phyloP scores from a whole-genome alignment of 2,888 invertebrate species.

The Zygogramma bicolorata region DNA sequence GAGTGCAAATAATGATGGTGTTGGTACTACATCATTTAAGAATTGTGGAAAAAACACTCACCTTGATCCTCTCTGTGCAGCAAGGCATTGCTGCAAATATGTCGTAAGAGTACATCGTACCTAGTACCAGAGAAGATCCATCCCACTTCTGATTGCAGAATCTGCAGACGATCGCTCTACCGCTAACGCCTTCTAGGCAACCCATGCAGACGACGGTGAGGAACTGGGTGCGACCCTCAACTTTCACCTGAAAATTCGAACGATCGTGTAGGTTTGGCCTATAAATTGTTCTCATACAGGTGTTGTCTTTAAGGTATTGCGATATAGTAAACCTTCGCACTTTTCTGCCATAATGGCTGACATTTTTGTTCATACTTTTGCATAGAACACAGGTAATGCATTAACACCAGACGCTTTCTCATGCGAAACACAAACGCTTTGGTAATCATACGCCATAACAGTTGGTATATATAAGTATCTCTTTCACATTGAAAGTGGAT shows the following conservation, averaged over 20 bases:
- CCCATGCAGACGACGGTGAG: conserved; percentile 95
- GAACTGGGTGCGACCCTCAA: conserved; percentile 90
- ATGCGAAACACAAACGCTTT: no score
- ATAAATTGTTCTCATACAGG: no score
- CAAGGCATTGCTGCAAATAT: conserved; percentile 98
- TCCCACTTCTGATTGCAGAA: conserved; percentile 92
- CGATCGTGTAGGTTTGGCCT: not conserved
- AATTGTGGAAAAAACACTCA: conserved; percentile 63
- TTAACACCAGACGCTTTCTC: no score
- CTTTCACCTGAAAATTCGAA: conserved; percentile 79
- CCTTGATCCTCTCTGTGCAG: conserved; percentile 92
- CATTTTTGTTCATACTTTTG: no score
- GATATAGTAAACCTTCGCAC: no score
- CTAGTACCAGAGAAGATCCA: conserved; percentile 92
- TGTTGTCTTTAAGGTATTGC: no score
- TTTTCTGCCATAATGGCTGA: no score
- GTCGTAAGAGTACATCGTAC: conserved; percentile 98
- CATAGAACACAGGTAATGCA: no score
- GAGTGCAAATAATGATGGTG: no score
- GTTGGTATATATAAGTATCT: no score
- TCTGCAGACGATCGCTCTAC: conserved; percentile 83
- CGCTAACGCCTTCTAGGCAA: conserved; percentile 87
- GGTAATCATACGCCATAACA: no score
- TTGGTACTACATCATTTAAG: not conserved
- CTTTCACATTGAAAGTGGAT: no score